These are phyloP conservation scores for Turritopsis rubra DNA, from an alignment of 30 jellyfish, hydroid and myxozoan species.

Conservation along the genomic window DNA sequence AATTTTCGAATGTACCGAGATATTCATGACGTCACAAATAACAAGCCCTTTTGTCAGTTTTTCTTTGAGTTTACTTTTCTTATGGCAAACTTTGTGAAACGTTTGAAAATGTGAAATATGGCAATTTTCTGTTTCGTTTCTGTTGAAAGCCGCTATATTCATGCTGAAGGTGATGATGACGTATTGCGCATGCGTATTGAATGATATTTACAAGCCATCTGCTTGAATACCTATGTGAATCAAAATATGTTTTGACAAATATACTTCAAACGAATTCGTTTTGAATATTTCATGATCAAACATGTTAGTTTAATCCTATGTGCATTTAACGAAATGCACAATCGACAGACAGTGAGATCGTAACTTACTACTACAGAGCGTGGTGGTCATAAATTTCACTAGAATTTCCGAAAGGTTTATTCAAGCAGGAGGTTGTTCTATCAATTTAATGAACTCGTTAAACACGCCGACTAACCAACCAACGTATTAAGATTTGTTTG, in stretches of 20 bases:
- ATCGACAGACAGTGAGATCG: background rate
- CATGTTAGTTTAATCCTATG: background rate
- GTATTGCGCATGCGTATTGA: background rate
- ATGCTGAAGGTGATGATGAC: background rate
- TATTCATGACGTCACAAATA: too few species aligned
- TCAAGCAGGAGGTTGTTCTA: background rate
- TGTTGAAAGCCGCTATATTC: background rate
- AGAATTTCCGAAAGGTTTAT: background rate
- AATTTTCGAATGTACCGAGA: too few species aligned
- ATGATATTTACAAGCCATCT: background rate
- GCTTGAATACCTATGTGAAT: background rate
- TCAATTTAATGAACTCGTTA: background rate
- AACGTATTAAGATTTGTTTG: background rate
- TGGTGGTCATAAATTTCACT: background rate
- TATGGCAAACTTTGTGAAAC: too few species aligned
- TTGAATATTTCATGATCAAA: background rate
- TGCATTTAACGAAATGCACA: background rate
- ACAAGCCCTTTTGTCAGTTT: too few species aligned
- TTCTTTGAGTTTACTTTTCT: too few species aligned
- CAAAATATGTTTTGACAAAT: conserved; percentile 3
- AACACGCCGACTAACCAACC: background rate
- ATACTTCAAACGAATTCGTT: background rate
- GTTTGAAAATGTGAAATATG: too few species aligned
- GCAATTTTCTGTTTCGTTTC: too few species aligned
- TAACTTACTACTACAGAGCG: background rate